Evolutionary conservation across 2,113 vertebrate species (phyloP), one percentile per base, ranked within the genome.

Genomic region (Coptodon bakossiorum): DNA sequence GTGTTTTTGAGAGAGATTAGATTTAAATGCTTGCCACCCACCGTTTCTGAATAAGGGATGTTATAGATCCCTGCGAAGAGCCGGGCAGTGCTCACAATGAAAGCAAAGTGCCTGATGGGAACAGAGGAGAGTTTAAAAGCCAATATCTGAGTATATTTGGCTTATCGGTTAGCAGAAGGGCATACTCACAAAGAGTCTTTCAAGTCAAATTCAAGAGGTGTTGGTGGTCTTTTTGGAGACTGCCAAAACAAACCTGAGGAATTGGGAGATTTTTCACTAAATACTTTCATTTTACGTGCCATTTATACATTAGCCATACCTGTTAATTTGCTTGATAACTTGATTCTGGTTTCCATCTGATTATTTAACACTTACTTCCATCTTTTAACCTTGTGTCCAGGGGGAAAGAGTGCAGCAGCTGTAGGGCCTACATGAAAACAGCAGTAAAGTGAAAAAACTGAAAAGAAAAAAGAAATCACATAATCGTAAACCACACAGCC

Each of bases 181-280:
- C 12, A 57, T 59, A 99, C 98, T 99, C 95, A 99, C 99, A 99
- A 96, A 86, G 96, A 94, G 91, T 99, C 97, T 61, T 83, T 97
- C 89, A 98, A 94, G 86, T 99, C 98, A 96, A 99, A 99, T 88
- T 97, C 97, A 95, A 98, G 95, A 81, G 99, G 97, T 81, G 97
- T 96, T 59, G 99, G 99, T 14, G 98, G 98, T 86, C 99, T 97
- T 96, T 99, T 99, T 27, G 99, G 99, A 78, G 99, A 99, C 0
- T 99, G 99, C 99, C 99, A 99, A 96, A 99, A 99, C 76, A 99
- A 97, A 97, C 97, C 99, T 99, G 88, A 61, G 88, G 61, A 90
- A 66, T 53, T 50, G 45, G 17, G 17, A 61, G 3, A 83, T 22
- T 73, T 29, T 45, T 71, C 5, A 71, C 3, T 10, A 71, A 38